Conservation (phyloP, 2,888 invertebrate species). For the Anoplius nigerrimus region DNA sequence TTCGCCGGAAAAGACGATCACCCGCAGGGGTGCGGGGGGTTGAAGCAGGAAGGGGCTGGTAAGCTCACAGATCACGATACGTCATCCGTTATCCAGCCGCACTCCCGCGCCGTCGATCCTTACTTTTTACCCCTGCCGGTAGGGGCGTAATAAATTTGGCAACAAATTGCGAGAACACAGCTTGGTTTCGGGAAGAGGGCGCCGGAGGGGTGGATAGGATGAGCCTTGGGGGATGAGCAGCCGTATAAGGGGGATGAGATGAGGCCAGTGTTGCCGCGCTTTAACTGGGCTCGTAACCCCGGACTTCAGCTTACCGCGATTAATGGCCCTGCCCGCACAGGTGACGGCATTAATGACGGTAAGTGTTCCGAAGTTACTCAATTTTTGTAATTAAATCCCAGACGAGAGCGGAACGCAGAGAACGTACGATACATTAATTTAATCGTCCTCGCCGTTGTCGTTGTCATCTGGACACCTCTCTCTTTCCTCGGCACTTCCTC, state of each 20-base stretch:
- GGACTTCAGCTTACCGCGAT: constrained; percentile 41
- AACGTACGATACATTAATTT: no score
- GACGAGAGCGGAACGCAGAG: constrained; percentile 2
- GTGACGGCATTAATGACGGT: constrained; percentile 51
- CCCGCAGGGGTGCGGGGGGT: no score
- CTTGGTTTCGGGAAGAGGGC: constrained; percentile 35
- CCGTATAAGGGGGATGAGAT: no score
- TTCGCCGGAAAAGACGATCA: no score
- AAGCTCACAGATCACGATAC: constrained; percentile 35
- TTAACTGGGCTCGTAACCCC: constrained; percentile 36
- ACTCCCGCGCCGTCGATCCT: constrained; percentile 38
- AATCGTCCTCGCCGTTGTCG: no score
- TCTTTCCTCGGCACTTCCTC: constrained; percentile 2
- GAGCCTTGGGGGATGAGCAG: no score
- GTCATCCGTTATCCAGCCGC: constrained; percentile 49
- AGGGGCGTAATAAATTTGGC: constrained; percentile 55
- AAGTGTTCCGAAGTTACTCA: constrained; percentile 31
- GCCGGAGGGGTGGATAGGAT: not conserved
- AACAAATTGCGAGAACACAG: constrained; percentile 60
- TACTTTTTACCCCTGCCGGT: constrained; percentile 40
- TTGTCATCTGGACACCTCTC: constrained; percentile 15
- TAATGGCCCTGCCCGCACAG: constrained; percentile 55
- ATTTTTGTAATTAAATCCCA: no score
- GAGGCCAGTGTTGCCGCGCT: no score
- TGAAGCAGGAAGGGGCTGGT: no score